These are phyloP conservation scores for Bradypus variegatus DNA, from an alignment of 2,797 vertebrate genomes.

Conservation along the genomic window DNA sequence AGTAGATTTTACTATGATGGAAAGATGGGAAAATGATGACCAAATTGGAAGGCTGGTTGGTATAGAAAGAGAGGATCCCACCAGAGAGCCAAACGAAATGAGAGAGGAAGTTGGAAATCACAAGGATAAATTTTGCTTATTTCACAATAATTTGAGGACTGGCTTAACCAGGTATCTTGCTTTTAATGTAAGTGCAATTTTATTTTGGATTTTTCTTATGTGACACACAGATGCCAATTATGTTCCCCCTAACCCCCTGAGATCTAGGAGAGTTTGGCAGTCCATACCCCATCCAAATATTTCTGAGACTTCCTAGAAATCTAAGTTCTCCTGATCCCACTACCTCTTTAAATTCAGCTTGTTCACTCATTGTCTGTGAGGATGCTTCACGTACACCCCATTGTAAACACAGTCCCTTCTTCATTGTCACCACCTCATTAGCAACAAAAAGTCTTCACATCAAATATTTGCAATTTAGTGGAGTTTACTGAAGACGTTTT, in stretches of 20 bases:
- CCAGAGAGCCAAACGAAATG: not conserved
- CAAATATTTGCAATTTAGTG: not conserved
- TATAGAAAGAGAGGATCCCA: not conserved
- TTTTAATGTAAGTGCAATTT: not conserved
- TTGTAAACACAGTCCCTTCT: not conserved
- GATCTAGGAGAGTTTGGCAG: not conserved
- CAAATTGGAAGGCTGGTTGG: not conserved
- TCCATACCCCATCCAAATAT: not conserved
- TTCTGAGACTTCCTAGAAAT: not conserved
- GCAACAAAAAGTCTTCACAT: not conserved
- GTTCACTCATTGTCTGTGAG: not conserved
- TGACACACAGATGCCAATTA: not conserved
- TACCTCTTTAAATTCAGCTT: not conserved
- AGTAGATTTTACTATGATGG: not conserved
- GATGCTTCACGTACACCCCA: not conserved
- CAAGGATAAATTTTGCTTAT: not conserved
- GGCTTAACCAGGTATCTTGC: not conserved
- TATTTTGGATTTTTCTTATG: not conserved
- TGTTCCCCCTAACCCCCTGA: not conserved
- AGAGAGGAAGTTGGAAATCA: not conserved
- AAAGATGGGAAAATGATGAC: not conserved
- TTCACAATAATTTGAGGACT: not conserved
- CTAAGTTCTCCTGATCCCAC: not conserved
- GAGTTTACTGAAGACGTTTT: not conserved
- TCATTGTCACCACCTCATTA: not conserved